Conservation (phyloP, 2,888 invertebrate species). For the Strigamia maritima region DNA sequence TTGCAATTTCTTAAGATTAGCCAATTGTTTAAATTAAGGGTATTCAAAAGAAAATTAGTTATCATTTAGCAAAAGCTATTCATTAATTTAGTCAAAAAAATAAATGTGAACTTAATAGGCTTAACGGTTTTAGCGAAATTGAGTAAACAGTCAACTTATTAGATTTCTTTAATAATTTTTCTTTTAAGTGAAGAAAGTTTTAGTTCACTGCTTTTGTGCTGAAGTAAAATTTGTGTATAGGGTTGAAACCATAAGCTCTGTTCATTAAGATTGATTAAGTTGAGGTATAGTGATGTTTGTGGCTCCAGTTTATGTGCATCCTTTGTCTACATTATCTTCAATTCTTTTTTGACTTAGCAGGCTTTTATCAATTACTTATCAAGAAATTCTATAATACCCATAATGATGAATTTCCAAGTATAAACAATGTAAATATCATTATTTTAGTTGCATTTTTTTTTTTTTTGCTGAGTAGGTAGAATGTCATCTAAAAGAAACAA, state of each 20-base stretch:
- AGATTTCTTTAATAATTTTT: neutral
- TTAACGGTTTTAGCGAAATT: too few species aligned
- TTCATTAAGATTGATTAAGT: slow-evolving; percentile 12
- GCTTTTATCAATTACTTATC: neutral
- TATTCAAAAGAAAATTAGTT: too few species aligned
- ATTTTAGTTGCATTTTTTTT: too few species aligned
- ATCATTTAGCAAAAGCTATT: too few species aligned
- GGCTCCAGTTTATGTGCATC: neutral
- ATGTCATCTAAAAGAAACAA: too few species aligned
- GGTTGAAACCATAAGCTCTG: neutral
- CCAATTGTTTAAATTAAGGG: too few species aligned
- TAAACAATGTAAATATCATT: too few species aligned
- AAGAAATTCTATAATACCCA: neutral
- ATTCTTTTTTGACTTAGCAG: neutral
- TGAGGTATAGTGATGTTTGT: neutral
- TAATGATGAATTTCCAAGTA: neutral
- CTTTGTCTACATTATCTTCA: neutral
- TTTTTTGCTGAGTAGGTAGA: too few species aligned
- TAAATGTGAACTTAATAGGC: too few species aligned
- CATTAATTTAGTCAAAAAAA: too few species aligned
- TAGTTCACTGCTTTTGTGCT: neutral
- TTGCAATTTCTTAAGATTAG: too few species aligned
- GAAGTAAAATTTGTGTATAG: neutral
- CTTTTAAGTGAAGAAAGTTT: neutral
- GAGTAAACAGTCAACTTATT: too few species aligned